Base-by-base conservation (phyloP, 2,888 invertebrate species). In the Malthinus flaveolus region DNA sequence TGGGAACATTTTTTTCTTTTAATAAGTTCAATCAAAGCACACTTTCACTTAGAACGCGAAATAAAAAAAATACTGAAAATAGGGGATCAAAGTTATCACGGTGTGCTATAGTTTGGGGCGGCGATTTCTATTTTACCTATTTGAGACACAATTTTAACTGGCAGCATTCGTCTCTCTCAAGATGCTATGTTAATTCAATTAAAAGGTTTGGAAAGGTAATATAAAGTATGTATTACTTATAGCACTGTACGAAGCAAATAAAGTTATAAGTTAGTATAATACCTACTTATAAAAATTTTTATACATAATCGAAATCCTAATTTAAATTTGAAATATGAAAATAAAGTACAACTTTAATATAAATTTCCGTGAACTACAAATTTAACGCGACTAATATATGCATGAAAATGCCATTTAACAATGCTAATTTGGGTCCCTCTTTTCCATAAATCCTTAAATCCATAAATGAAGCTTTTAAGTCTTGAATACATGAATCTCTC, bases 381-480 rank as follows among this genome's bases (percentile, higher is more conserved):
- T 47, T 49, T 35, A 35, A 35, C 34, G 31, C 13, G 8, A 23
- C 23, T 66, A 64, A 64, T 62, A 59, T 64, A 64, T 66, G 64
- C 64, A 66, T 62, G 66, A 64, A 64, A 64, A 61, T 49, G 62
- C 48, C 61, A 61, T 62, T 66, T 61, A 64, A 66, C 66, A 64
- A 66, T 66, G 62, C 66, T 66, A 66, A 66, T 66, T 64, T 64
- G 56, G 49, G 56, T 46, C 23, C 53, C 52, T 46, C 57, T 49
- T 56, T 54, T 33, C 57, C 54, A 59, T 53, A 62, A 62, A 62
- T 62, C 53, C 47, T 35, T 48, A 59, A 62, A 56, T 62, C 56
- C 55, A 54, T 58, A 61, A 57, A 52, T 61, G 58, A 61, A 56
- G 55, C 56, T 33, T 35, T 48, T 59, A 59, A 59, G 53, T 54